phyloP scores from a whole-genome alignment of 2,888 invertebrate species.

The Anthrax anthrax region DNA sequence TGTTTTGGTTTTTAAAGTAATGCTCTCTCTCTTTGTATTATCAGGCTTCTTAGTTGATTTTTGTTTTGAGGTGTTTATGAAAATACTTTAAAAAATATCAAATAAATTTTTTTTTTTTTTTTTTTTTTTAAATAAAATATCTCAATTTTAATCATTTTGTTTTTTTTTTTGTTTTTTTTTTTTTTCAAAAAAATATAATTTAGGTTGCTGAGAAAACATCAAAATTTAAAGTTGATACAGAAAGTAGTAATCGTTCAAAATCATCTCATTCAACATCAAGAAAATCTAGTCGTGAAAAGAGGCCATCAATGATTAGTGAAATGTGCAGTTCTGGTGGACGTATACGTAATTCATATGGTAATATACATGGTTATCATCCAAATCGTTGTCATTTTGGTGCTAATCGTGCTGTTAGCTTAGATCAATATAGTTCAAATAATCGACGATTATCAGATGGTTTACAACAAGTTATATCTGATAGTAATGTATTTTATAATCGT shows the following conservation, averaged over 20 bases:
- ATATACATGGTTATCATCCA: slow-evolving; percentile 31
- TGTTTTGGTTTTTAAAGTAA: no score
- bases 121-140: no score
- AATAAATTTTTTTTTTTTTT: no score
- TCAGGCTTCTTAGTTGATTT: no score
- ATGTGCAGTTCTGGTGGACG: slow-evolving; percentile 33
- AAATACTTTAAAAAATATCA: no score
- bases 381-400: slow-evolving; percentile 34
- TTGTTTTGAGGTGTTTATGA: no score
- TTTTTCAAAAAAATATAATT: no score
- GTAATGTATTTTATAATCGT: slow-evolving; percentile 34
- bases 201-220: slow-evolving; percentile 52
- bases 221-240: slow-evolving; percentile 62
- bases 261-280: slow-evolving; percentile 48
- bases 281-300: slow-evolving; percentile 51
- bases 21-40: no score
- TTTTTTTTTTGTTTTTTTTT: background rate
- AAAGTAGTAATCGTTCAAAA: slow-evolving; percentile 44
- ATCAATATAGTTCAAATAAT: slow-evolving; percentile 33
- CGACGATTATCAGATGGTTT: slow-evolving; percentile 33
- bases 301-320: slow-evolving; percentile 35
- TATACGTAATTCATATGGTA: slow-evolving; percentile 34
- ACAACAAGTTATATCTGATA: slow-evolving; percentile 34
- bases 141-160: no score
- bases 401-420: slow-evolving; percentile 34